A percentile compares a stretch with the other conserved stretches of the same genome.
These are phyloP conservation scores for Drosophila miranda DNA, from an alignment of 1,140 invertebrate species.

Conservation along the genomic window DNA sequence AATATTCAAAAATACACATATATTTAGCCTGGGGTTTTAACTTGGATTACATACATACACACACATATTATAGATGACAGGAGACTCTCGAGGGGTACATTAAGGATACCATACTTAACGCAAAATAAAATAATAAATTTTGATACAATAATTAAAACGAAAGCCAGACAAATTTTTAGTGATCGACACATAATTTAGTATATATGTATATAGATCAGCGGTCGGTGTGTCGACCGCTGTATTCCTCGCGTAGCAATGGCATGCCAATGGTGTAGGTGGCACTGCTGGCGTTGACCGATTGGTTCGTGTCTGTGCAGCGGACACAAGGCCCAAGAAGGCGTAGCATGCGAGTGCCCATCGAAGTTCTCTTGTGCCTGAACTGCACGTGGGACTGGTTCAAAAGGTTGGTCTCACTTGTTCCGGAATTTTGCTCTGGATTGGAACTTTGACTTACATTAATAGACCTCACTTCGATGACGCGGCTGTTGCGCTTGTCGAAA, in stretches of 20 bases:
- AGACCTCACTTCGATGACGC: conserved; percentile 31
- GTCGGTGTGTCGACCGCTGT: background rate
- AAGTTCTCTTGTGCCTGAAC: conserved; percentile 4
- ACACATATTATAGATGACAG: no score
- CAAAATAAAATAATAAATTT: no score
- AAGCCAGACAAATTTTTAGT: no score
- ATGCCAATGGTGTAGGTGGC: conserved; percentile 40
- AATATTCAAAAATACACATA: no score
- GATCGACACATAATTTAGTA: no score
- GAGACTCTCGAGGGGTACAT: no score
- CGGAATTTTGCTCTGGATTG: background rate
- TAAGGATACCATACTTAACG: no score
- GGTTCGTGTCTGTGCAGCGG: conserved; percentile 43
- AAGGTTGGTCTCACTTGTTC: conserved; percentile 5
- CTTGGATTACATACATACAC: no score
- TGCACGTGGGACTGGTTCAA: conserved; percentile 10
- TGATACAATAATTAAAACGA: no score
- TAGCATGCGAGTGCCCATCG: conserved; percentile 50
- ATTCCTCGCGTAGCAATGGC: conserved; percentile 29
- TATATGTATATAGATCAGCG: no score
- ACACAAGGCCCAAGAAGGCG: conserved; percentile 63
- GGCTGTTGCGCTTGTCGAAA: conserved; percentile 47
- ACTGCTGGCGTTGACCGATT: conserved; percentile 29
- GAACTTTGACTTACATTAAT: conserved; percentile 5
- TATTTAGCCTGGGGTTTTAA: no score